Base-by-base conservation (phyloP, 2,797 vertebrate species). In the Darevskia mixta region DNA sequence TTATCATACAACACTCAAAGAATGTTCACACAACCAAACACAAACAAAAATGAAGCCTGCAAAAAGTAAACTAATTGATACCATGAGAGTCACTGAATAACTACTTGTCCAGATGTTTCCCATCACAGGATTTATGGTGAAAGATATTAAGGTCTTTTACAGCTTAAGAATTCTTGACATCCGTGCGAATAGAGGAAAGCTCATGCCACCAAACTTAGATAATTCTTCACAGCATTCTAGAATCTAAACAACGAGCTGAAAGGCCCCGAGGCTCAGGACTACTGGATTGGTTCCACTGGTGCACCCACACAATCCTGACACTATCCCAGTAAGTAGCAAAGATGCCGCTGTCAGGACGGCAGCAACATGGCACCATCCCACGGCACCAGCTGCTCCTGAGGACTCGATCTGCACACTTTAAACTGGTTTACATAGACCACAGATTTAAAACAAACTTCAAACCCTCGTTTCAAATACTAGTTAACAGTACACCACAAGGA, bases 21-120 rank as follows among this genome's bases (percentile, higher is more conserved):
- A 87, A 91, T 2, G 4, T 55, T 76, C 45, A 83, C 0, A 85
- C 29, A 89, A 91, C 83, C 1, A 66, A 84, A 86, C 69, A 81
- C 15, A 86, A 79, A 86, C 15, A 0, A 45, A 86, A 91, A 87
- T 75, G 17, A 87, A 79, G 43, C 61, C 86, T 66, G 77, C 35
- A 93, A 93, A 55, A 90, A 9, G 5, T 85, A 49, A 92, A 94
- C 32, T 0, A 0, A 79, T 81, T 83, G 25, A 32, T 91, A 88
- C 18, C 80, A 69, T 78, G 1, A 49, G 87, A 89, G 64, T 35
- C 43, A 45, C 71, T 79, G 38, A 82, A 45, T 87, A 91, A 79
- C 61, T 66, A 89, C 35, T 88, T 79, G n/a, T 87, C 82, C 93
- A 94, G 81, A 87, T 88, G 79, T 69, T 86, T 93, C 90, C 83